These are phyloP conservation scores for Struthidea cinerea DNA, from an alignment of 2,113 vertebrate species.

Conservation along the genomic window DNA sequence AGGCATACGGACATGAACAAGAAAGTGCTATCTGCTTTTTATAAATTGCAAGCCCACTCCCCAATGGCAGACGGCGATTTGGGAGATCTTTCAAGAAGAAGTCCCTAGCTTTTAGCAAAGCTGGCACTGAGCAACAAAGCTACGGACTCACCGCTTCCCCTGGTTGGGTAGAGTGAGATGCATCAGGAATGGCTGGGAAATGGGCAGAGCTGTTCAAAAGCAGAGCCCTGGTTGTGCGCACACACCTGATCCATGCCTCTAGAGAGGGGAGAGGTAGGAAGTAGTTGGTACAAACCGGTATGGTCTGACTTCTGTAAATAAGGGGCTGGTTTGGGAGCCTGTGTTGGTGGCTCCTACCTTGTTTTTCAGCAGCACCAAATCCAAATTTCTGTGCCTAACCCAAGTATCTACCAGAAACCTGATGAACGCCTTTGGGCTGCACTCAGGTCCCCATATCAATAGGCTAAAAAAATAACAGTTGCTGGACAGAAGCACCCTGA, in stretches of 20 bases:
- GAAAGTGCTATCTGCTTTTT: background rate
- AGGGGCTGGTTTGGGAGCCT: background rate
- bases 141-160: accelerated
- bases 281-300: background rate
- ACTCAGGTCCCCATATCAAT: accelerated
- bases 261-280: background rate
- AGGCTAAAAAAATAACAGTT: background rate
- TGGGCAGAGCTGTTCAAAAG: background rate
- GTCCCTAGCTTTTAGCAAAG: background rate
- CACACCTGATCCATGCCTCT: background rate
- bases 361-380: background rate
- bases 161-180: background rate
- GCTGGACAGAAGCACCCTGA: background rate
- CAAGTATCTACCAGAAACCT: background rate
- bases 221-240: background rate
- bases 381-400: background rate
- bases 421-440: background rate
- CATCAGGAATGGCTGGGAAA: background rate
- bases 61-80: background rate
- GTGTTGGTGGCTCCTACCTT: background rate
- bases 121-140: background rate
- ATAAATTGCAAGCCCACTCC: background rate
- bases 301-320: background rate
- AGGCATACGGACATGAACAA: background rate
- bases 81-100: background rate